A percentile compares a stretch with the other conserved stretches of the same genome.
Evolutionary conservation across 2,113 vertebrate genomes (phyloP).

Genomic region (Sitta europaea): DNA sequence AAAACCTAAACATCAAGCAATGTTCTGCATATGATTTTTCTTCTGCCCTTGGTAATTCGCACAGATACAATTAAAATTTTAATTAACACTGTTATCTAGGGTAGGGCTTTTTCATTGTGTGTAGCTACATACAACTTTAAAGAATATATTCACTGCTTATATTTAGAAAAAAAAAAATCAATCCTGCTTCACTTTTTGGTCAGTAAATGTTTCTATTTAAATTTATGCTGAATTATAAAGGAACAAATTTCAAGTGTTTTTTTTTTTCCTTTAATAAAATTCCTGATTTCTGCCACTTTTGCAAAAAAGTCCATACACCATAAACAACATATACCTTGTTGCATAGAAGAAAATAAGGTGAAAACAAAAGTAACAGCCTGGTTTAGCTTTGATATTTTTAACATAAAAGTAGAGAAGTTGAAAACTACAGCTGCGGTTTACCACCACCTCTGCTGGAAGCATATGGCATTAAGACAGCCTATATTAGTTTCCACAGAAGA

Average conservation of each 20-base stretch:
- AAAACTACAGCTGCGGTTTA: not conserved
- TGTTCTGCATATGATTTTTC: not conserved
- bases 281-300: not conserved
- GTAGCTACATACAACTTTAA: not conserved
- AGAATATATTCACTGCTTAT: not conserved
- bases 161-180: not conserved
- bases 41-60: conserved; percentile 15
- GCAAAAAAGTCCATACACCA: not conserved
- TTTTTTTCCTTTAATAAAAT: not conserved
- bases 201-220: not conserved
- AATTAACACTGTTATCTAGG: conserved; percentile 31
- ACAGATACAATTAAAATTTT: conserved; percentile 45
- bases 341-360: not conserved
- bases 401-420: not conserved
- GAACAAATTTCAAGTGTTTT: not conserved
- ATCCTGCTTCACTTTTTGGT: not conserved
- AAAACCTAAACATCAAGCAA: not conserved
- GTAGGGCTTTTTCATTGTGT: not conserved
- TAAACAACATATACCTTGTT: not conserved
- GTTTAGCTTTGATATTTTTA: not conserved
- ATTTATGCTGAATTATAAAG: not conserved
- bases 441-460: not conserved
- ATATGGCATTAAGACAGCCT: not conserved
- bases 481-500: not conserved
- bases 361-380: not conserved